These are phyloP conservation scores for Chiloscyllium punctatum DNA, from an alignment of 2,797 vertebrate species.

Conservation along the genomic window DNA sequence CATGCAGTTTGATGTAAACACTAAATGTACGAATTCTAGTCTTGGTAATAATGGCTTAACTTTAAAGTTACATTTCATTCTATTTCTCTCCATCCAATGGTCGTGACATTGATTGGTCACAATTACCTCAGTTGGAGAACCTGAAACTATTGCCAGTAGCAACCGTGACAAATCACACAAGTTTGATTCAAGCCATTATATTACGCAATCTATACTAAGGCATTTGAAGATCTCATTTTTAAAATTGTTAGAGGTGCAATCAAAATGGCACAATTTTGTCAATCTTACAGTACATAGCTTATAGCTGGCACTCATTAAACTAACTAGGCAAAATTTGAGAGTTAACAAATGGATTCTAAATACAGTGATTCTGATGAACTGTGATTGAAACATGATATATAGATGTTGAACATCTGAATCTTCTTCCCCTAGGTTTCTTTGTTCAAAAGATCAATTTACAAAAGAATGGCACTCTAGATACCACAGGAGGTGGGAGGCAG, in stretches of 20 bases:
- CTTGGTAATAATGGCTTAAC: not conserved
- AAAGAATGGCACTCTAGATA: not conserved
- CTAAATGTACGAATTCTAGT: not conserved
- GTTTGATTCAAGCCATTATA: not conserved
- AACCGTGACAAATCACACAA: not conserved
- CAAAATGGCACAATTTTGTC: not conserved
- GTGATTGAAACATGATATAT: not conserved
- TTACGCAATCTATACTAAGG: too few species aligned
- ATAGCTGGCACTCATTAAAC: not conserved
- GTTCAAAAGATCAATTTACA: slow-evolving; percentile 14
- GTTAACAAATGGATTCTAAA: not conserved
- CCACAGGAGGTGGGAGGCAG: slow-evolving; percentile 9
- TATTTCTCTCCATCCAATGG: not conserved
- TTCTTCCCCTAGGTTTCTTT: slow-evolving; percentile 1
- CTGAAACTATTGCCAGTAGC: slow-evolving; percentile 8
- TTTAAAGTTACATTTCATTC: not conserved
- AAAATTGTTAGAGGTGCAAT: not conserved
- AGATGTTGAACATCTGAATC: not conserved
- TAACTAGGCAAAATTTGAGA: not conserved
- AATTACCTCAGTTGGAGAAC: slow-evolving; percentile 21
- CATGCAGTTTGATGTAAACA: not conserved
- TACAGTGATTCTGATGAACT: not conserved
- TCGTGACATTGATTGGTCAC: slow-evolving; percentile 13
- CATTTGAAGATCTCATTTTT: not conserved
- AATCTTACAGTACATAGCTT: too few species aligned